Conservation (phyloP, 2,888 invertebrate genomes). For the Volucella inflata region DNA sequence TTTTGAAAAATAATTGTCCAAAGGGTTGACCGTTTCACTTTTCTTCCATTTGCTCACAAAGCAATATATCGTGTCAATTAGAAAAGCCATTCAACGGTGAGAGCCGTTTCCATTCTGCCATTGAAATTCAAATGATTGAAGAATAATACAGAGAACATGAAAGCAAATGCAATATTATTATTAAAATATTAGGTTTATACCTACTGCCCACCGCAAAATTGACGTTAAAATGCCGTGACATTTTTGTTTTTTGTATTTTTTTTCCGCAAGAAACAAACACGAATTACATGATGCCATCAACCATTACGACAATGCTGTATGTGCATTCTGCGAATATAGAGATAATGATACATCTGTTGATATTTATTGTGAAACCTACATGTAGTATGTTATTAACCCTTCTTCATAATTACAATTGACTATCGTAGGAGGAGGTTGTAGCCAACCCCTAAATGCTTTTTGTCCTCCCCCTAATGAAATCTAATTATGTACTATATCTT, state of each 20-base stretch:
- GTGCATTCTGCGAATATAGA: slow-evolving; percentile 72
- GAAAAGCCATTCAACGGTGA: slow-evolving; percentile 60
- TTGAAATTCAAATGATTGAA: slow-evolving; percentile 68
- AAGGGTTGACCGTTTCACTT: slow-evolving; percentile 38
- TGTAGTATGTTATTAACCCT: slow-evolving; percentile 69
- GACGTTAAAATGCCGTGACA: slow-evolving; percentile 75
- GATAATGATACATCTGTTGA: slow-evolving; percentile 73
- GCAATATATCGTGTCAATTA: slow-evolving; percentile 60
- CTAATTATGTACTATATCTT: background rate
- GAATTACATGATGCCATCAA: slow-evolving; percentile 73
- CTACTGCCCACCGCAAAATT: slow-evolving; percentile 63
- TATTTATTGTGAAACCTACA: slow-evolving; percentile 68
- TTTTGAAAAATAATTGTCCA: slow-evolving; percentile 36
- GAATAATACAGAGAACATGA: slow-evolving; percentile 55
- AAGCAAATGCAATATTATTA: slow-evolving; percentile 61
- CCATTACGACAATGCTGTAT: slow-evolving; percentile 68
- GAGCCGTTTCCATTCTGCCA: slow-evolving; percentile 58
- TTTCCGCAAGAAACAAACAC: slow-evolving; percentile 54
- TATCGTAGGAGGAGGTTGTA: slow-evolving; percentile 49
- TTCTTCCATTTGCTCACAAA: slow-evolving; percentile 47
- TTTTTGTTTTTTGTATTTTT: slow-evolving; percentile 41
- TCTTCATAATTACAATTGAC: slow-evolving; percentile 65
- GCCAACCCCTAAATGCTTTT: slow-evolving; percentile 53
- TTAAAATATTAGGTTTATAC: slow-evolving; percentile 62
- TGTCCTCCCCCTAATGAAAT: slow-evolving; percentile 22